Evolutionary conservation across 2,888 invertebrate species (phyloP).

Genomic region (Eristalis arbustorum): DNA sequence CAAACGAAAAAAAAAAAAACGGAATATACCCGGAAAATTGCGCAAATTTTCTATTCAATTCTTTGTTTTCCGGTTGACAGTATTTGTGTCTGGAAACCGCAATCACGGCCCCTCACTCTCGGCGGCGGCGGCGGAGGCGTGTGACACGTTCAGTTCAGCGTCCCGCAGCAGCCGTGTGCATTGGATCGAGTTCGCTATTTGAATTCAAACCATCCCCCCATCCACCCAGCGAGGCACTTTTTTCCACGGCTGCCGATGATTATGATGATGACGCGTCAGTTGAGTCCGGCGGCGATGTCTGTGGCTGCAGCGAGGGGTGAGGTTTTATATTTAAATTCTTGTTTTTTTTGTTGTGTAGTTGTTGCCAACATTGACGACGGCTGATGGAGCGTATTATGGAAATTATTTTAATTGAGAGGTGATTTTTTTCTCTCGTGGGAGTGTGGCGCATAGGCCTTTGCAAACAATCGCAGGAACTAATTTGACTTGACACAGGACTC

Average conservation of each 20-base stretch:
- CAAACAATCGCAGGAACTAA: slow-evolving; percentile 21
- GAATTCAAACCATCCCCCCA: background rate
- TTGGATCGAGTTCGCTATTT: slow-evolving; percentile 34
- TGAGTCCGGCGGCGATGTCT: slow-evolving; percentile 33
- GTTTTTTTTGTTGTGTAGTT: background rate
- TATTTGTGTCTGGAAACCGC: slow-evolving; percentile 53
- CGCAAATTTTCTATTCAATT: slow-evolving; percentile 55
- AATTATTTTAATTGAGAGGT: slow-evolving; percentile 39
- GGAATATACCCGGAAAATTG: background rate
- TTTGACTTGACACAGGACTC: slow-evolving; percentile 23
- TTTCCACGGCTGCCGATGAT: background rate
- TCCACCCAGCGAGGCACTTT: background rate
- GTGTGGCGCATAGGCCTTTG: background rate
- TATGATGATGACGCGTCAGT: slow-evolving; percentile 30
- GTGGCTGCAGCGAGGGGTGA: background rate
- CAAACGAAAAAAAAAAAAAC: slow-evolving; percentile 10
- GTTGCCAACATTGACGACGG: background rate
- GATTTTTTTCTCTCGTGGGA: background rate
- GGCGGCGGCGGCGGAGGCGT: background rate
- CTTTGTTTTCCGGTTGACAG: slow-evolving; percentile 50
- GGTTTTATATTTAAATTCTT: background rate
- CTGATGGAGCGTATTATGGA: slow-evolving; percentile 29
- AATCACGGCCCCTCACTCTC: slow-evolving; percentile 21
- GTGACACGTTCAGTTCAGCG: slow-evolving; percentile 19
- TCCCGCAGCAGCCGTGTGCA: slow-evolving; percentile 25